phyloP scores from a whole-genome alignment of 2,113 vertebrate species.

The Catharus bicknelli region DNA sequence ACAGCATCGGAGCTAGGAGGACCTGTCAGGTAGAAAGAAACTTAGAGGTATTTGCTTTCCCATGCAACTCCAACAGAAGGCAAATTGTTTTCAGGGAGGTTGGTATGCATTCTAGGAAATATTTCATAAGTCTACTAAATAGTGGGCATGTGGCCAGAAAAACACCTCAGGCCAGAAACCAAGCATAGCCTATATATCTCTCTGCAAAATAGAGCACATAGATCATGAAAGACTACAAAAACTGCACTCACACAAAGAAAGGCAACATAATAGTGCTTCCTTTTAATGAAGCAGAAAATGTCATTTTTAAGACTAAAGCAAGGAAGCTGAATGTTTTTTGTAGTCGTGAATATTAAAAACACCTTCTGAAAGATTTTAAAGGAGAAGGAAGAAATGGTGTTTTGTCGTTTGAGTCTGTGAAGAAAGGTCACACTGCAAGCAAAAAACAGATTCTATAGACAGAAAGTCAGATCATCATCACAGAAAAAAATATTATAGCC shows the following conservation, averaged over 20 bases:
- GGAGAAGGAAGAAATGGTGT: not conserved
- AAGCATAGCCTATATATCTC: not conserved
- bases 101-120: constrained; percentile 26
- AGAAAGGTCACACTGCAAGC: not conserved
- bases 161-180: not conserved
- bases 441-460: not conserved
- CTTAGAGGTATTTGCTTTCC: not conserved
- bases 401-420: not conserved
- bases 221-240: not conserved
- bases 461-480: not conserved
- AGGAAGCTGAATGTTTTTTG: not conserved
- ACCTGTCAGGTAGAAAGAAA: not conserved
- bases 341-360: not conserved
- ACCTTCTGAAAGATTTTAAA: not conserved
- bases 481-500: not conserved
- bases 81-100: not conserved
- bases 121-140: not conserved
- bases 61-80: not conserved
- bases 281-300: not conserved
- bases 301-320: not conserved
- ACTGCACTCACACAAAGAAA: not conserved
- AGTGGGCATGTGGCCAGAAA: constrained; percentile 3
- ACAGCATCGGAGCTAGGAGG: not conserved
- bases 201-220: not conserved
- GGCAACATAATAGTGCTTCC: not conserved